Conservation (phyloP, 2,113 vertebrate species). For the Girardinichthys multiradiatus region DNA sequence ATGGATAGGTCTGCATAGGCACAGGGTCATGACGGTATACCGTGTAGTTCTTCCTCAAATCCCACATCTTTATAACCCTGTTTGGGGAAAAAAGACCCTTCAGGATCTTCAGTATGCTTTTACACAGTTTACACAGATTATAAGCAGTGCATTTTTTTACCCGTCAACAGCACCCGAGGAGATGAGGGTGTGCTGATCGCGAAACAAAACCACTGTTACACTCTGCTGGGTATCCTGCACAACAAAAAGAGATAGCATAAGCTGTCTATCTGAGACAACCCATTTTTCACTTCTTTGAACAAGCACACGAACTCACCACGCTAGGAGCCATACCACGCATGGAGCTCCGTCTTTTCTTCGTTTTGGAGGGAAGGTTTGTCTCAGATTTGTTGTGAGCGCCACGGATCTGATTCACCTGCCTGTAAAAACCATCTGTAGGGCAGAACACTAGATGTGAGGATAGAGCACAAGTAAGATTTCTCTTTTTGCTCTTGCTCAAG, state of each 20-base stretch:
- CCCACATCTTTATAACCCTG: slow-evolving; percentile 96
- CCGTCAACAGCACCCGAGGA: slow-evolving; percentile 97
- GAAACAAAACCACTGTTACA: slow-evolving; percentile 95
- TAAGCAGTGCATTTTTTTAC: slow-evolving; percentile 79
- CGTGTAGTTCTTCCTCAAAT: slow-evolving; percentile 92
- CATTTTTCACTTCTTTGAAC: not conserved
- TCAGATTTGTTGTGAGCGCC: slow-evolving; percentile 92
- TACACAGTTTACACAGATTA: not conserved
- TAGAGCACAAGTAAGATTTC: not conserved
- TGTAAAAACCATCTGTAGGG: slow-evolving; percentile 92
- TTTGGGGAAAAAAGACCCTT: slow-evolving; percentile 4
- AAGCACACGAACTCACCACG: slow-evolving; percentile 82
- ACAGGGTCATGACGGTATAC: slow-evolving; percentile 85
- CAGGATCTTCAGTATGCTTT: not conserved
- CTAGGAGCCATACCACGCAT: slow-evolving; percentile 88
- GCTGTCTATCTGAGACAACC: not conserved
- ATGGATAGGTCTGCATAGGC: slow-evolving; percentile 85
- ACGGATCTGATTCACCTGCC: slow-evolving; percentile 93
- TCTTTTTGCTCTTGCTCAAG: not conserved
- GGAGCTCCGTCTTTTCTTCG: slow-evolving; percentile 84
- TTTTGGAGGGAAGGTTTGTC: slow-evolving; percentile 83
- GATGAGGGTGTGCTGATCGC: slow-evolving; percentile 90
- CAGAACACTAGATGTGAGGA: not conserved
- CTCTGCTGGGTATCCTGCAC: slow-evolving; percentile 94
- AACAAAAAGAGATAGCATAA: not conserved